Evolutionary conservation across 2,113 vertebrate genomes (phyloP).

Genomic region (Mola mola): DNA sequence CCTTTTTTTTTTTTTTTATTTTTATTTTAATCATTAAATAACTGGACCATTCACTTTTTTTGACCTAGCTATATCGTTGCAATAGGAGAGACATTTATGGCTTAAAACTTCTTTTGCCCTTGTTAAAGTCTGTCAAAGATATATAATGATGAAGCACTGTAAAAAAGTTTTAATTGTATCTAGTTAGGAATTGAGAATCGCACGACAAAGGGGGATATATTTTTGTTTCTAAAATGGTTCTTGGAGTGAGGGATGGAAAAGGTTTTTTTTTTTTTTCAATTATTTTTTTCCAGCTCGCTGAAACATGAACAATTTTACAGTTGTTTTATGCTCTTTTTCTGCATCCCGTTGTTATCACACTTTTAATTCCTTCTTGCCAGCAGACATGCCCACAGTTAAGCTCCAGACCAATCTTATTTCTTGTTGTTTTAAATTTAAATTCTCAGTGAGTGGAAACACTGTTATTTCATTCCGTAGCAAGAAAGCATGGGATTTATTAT

Average conservation of each 20-base stretch:
- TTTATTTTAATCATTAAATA: conserved; percentile 68
- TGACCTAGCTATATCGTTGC: conserved; percentile 77
- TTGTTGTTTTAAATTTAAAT: conserved; percentile 23
- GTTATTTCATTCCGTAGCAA: conserved; percentile 71
- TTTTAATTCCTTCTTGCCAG: conserved; percentile 56
- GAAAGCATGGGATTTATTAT: conserved; percentile 40
- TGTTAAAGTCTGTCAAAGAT: conserved; percentile 79
- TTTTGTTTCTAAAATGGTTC: conserved; percentile 79
- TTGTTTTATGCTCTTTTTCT: conserved; percentile 76
- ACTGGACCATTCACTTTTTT: conserved; percentile 80
- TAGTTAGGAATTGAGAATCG: conserved; percentile 75
- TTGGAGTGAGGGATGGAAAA: conserved; percentile 54
- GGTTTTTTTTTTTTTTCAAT: conserved; percentile 66
- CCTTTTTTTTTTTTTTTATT: conserved; percentile 61
- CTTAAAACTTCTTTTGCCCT: conserved; percentile 68
- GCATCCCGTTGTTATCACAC: conserved; percentile 60
- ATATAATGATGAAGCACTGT: conserved; percentile 86
- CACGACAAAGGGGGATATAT: conserved; percentile 78
- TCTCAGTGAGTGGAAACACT: conserved; percentile 68
- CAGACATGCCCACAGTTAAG: conserved; percentile 45
- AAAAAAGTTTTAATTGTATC: conserved; percentile 84
- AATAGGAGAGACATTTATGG: conserved; percentile 76
- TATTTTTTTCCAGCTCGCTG: conserved; percentile 68
- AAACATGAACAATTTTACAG: conserved; percentile 83
- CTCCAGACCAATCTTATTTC: conserved; percentile 54